A percentile compares a stretch with the other conserved stretches of the same genome.
phyloP scores from a whole-genome alignment of 2,797 vertebrate species.

The Carduelis carduelis region DNA sequence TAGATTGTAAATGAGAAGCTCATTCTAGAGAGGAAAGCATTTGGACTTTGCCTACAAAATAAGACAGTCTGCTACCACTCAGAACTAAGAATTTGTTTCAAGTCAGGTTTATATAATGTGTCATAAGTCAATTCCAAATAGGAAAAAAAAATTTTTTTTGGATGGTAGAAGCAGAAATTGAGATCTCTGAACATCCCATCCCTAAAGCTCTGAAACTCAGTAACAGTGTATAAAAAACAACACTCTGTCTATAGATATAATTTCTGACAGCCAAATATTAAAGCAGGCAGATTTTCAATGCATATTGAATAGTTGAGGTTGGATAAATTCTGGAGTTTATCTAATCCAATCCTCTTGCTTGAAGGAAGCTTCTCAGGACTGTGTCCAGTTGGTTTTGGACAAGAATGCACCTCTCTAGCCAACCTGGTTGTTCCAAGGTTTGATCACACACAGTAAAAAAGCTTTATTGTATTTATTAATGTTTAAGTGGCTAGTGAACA shows the following conservation, averaged over 20 bases:
- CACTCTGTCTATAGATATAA: background rate
- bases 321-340: background rate
- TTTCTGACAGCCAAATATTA: background rate
- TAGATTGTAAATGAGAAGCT: background rate
- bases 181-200: background rate
- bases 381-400: background rate
- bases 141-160: background rate
- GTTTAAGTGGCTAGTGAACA: background rate
- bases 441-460: background rate
- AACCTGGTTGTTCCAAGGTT: background rate
- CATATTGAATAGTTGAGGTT: background rate
- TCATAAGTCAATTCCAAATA: background rate
- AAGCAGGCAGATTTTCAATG: background rate
- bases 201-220: background rate
- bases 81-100: background rate
- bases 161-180: background rate
- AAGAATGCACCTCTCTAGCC: background rate
- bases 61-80: background rate
- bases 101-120: background rate
- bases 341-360: background rate
- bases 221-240: background rate
- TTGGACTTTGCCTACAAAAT: background rate
- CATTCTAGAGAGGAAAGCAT: background rate
- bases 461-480: background rate
- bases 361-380: background rate